Conservation (phyloP, 2,113 vertebrate species). For the Neofelis nebulosa region DNA sequence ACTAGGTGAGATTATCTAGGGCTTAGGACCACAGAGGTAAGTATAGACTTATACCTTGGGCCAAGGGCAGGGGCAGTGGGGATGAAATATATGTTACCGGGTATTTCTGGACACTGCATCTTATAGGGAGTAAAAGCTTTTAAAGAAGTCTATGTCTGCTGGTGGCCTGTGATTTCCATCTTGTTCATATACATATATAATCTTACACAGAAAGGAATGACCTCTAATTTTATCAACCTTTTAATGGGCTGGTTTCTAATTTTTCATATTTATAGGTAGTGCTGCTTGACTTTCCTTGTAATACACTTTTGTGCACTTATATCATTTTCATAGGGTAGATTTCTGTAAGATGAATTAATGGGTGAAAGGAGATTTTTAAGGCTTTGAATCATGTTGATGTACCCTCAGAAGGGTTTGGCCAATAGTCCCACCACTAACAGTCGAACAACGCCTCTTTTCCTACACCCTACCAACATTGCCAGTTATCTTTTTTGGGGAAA, state of each 20-base stretch:
- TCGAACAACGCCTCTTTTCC: not conserved
- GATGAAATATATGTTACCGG: not conserved
- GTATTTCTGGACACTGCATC: not conserved
- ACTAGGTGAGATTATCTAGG: not conserved
- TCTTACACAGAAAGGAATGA: not conserved
- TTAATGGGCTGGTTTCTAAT: not conserved
- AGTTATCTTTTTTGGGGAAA: not conserved
- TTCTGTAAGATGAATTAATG: not conserved
- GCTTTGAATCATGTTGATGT: not conserved
- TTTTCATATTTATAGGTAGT: conserved; percentile 4
- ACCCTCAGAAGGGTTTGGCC: not conserved
- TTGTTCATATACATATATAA: not conserved
- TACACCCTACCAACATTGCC: not conserved
- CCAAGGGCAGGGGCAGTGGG: not conserved
- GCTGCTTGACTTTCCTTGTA: not conserved
- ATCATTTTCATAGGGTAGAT: not conserved
- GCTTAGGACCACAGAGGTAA: not conserved
- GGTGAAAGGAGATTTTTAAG: not conserved
- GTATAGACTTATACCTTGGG: not conserved
- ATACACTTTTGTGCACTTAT: not conserved
- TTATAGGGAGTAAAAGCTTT: not conserved
- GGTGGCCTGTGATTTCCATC: not conserved
- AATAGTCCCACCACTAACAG: not conserved
- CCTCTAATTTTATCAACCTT: not conserved
- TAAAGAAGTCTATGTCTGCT: not conserved